Percentiles rank a stretch among this genome's conserved stretches.
phyloP scores from a whole-genome alignment of 2,888 invertebrate genomes.

The Cotesia congregata region DNA sequence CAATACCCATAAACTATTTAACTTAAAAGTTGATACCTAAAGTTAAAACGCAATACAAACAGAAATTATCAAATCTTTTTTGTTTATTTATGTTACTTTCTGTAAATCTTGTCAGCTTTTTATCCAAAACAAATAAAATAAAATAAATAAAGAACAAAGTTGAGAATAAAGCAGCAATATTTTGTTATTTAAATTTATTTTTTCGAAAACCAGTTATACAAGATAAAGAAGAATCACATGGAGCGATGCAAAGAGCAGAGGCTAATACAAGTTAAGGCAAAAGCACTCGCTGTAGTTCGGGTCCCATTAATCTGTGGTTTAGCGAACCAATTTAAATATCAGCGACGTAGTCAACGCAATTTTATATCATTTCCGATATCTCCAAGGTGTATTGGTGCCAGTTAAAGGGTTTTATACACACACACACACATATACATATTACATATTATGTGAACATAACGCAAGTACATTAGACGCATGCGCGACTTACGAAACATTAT shows the following conservation, averaged over 20 bases:
- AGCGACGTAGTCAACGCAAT: conserved; percentile 69
- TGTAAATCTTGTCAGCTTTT: neutral
- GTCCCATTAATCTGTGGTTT: conserved; percentile 69
- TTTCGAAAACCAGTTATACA: neutral
- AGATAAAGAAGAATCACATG: neutral
- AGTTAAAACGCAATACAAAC: neutral
- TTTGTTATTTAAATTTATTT: neutral
- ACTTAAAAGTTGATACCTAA: too few relatives aligned
- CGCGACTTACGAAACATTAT: neutral
- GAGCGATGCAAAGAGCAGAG: neutral
- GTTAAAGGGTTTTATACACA: conserved; percentile 43
- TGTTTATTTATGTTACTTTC: neutral
- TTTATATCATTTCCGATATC: conserved; percentile 71
- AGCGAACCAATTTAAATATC: conserved; percentile 71
- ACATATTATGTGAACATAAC: neutral
- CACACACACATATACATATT: conserved; percentile 28
- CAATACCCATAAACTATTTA: neutral
- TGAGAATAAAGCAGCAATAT: neutral
- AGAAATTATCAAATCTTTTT: neutral
- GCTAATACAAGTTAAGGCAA: neutral
- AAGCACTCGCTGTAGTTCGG: conserved; percentile 10
- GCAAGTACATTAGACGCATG: conserved; percentile 14
- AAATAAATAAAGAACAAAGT: neutral
- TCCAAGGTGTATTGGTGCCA: conserved; percentile 65
- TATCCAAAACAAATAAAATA: too few relatives aligned